Evolutionary conservation across 2,797 vertebrate genomes (phyloP).

Genomic region (Onychomys torridus): DNA sequence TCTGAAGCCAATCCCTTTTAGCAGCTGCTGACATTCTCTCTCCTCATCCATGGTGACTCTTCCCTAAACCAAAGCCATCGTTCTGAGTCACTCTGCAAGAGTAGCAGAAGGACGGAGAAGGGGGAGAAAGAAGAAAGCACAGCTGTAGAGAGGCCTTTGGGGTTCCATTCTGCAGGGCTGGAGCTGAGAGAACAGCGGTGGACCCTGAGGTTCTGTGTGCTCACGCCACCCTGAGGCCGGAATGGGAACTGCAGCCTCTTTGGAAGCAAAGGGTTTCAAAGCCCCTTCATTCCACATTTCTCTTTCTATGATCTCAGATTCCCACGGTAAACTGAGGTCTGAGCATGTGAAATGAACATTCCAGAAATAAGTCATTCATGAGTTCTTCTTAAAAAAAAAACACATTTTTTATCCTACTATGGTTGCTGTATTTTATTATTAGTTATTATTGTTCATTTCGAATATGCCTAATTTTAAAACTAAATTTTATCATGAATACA

Average conservation of each 20-base stretch:
- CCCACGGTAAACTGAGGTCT: neutral
- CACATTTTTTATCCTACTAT: neutral
- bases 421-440: neutral
- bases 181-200: accelerated
- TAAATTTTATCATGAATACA: neutral
- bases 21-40: neutral
- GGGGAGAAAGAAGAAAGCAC: neutral
- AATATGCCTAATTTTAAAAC: neutral
- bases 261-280: neutral
- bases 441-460: neutral
- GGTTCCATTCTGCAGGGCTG: neutral
- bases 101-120: accelerated
- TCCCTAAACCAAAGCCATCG: neutral
- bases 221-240: conserved; percentile 70
- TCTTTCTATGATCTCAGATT: neutral
- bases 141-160: neutral
- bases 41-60: neutral
- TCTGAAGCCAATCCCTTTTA: neutral
- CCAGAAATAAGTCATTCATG: neutral
- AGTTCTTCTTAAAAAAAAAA: neutral
- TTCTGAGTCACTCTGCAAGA: neutral
- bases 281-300: neutral
- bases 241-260: conserved; percentile 68
- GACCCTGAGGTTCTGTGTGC: neutral
- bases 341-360: neutral